These are phyloP conservation scores for Epizoanthus fatuus DNA, from an alignment of 92 coral and sea anemone genomes.

Conservation along the genomic window DNA sequence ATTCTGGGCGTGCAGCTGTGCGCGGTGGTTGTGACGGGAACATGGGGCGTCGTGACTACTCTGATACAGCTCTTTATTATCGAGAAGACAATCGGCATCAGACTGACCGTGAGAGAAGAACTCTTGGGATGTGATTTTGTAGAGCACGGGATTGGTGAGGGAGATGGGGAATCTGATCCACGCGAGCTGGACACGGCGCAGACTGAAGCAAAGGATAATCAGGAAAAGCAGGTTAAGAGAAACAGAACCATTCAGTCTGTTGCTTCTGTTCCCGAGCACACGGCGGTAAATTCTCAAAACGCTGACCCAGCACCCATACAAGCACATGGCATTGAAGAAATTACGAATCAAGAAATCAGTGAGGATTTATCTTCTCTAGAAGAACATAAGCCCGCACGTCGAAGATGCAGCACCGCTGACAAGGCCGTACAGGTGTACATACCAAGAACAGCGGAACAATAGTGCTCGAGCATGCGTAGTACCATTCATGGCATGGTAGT, in stretches of 20 bases:
- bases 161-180: background rate
- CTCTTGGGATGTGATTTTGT: slow-evolving; percentile 79
- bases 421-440: slow-evolving; percentile 21
- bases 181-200: background rate
- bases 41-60: slow-evolving; percentile 78
- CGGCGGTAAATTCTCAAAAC: too few species aligned
- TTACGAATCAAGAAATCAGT: background rate
- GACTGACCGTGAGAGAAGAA: slow-evolving; percentile 82
- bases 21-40: slow-evolving; percentile 66
- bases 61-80: slow-evolving; percentile 62
- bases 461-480: background rate
- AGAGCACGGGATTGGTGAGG: slow-evolving; percentile 78
- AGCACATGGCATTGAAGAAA: background rate
- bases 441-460: too few species aligned
- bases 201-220: background rate
- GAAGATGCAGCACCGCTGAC: background rate
- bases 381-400: background rate
- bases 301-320: too few species aligned
- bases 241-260: too few species aligned
- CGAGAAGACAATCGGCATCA: slow-evolving; percentile 73
- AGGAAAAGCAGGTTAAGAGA: background rate
- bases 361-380: background rate
- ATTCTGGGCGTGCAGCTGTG: slow-evolving; percentile 79
- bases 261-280: too few species aligned
- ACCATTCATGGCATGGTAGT: background rate